Evolutionary conservation across 2,888 invertebrate genomes (phyloP).

Genomic region (Agonopterix subpropinquella): DNA sequence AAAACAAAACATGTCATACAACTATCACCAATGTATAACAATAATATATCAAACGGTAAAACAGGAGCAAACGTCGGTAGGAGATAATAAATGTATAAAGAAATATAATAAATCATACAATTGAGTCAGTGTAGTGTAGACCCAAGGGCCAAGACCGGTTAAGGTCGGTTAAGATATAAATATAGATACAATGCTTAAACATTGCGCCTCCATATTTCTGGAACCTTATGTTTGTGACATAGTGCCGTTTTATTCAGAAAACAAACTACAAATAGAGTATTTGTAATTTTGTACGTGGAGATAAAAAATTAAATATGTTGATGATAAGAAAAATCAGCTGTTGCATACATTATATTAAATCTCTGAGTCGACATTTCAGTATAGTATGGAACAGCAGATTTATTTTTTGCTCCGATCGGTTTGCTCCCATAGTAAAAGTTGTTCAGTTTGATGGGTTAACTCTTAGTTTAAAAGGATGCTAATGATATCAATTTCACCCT

Average conservation of each 20-base stretch:
- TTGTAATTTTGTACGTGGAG: too few species aligned
- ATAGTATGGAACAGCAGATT: too few species aligned
- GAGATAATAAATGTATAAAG: constrained; percentile 2
- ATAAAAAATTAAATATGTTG: too few species aligned
- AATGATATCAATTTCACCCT: too few species aligned
- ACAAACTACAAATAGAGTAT: not conserved
- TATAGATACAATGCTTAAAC: constrained; percentile 6
- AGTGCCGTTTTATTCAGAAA: constrained; percentile 1
- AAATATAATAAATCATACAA: constrained; percentile 19
- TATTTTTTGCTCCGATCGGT: too few species aligned
- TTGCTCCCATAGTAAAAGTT: too few species aligned
- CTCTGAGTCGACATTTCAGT: too few species aligned
- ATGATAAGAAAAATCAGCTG: too few species aligned
- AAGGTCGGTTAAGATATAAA: constrained; percentile 4
- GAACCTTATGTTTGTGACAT: constrained; percentile 5
- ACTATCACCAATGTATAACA: constrained; percentile 4
- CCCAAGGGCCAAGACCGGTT: constrained; percentile 19
- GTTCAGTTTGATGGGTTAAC: too few species aligned
- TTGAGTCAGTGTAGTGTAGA: constrained; percentile 15
- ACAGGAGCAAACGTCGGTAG: constrained; percentile 10
- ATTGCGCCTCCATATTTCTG: constrained; percentile 12
- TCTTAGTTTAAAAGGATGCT: too few species aligned
- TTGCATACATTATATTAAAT: too few species aligned
- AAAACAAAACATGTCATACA: constrained; percentile 6
- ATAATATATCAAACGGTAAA: not conserved